A percentile compares a stretch with the other conserved stretches of the same genome.
These are phyloP conservation scores for Bovichtus variegatus DNA, from an alignment of 2,797 vertebrate genomes.

Conservation along the genomic window DNA sequence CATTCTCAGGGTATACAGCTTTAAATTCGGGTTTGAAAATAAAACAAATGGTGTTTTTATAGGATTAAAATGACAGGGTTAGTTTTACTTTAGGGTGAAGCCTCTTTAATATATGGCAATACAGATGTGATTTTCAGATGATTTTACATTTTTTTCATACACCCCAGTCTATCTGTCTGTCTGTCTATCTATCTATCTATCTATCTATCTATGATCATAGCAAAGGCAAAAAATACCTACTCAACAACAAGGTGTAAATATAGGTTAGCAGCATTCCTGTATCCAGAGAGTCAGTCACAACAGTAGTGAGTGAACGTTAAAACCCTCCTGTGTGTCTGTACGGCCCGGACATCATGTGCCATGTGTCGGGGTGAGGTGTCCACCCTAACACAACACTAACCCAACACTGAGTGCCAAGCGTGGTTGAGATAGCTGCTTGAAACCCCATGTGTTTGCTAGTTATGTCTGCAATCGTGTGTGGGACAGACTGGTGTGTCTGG, in stretches of 20 bases:
- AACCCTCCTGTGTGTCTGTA: conserved; percentile 52
- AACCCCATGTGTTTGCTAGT: conserved; percentile 75
- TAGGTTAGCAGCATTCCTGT: conserved; percentile 68
- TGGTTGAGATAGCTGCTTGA: conserved; percentile 79
- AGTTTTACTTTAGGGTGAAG: not conserved
- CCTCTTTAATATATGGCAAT: not conserved
- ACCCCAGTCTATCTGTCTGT: not conserved
- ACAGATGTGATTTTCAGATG: conserved; percentile 2
- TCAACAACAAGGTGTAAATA: conserved; percentile 64
- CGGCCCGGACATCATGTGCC: conserved; percentile 54
- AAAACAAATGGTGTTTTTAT: conserved; percentile 16
- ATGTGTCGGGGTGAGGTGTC: conserved; percentile 76
- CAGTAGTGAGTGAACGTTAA: conserved; percentile 53
- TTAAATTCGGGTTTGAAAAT: conserved; percentile 26
- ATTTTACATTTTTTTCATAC: not conserved
- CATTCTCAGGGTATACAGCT: conserved; percentile 24
- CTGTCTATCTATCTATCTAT: conserved; percentile 11
- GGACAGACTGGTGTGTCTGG: conserved; percentile 58
- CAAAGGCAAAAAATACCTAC: conserved; percentile 9
- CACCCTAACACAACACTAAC: conserved; percentile 79
- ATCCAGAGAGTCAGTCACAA: conserved; percentile 68
- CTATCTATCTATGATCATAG: not conserved
- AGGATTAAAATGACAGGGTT: conserved; percentile 9
- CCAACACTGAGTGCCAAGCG: conserved; percentile 76
- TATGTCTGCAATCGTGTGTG: conserved; percentile 70